Base-by-base conservation (phyloP, 2,888 invertebrate genomes). In the Orchesellides sinensis region DNA sequence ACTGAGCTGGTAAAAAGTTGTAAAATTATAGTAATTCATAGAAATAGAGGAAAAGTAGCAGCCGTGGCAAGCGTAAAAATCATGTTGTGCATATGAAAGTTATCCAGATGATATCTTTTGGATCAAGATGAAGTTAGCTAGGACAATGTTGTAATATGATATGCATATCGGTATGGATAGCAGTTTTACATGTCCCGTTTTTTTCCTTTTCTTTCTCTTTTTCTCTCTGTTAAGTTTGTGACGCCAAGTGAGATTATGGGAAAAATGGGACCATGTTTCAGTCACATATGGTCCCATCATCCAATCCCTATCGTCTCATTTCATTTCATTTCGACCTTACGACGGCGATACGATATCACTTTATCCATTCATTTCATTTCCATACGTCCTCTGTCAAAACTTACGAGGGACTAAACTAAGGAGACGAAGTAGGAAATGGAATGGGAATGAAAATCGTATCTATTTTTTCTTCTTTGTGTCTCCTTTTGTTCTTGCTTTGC, bases 301-400 rank as follows among this genome's bases (percentile, higher is more conserved):
- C 66, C 52, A 68, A 52, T 81, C 74, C 70, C 63, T 74, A 81
- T 81, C 81, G 68, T 68, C 68, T 68, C 73, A 74, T 81, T 74
- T 61, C 74, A 81, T 81, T 81, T 81, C 65, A 72, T 74, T 66
- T 78, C 69, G 61, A 78, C 81, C 73, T 65, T 74, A 61, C 69
- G 74, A 65, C 72, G 52, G 45, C 59, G 66, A 74, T 73, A 81
- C 66, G 73, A 81, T 81, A 81, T 81, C 81, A 81, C 54, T 81
- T 81, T 81, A 81, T 81, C 70, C 73, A 80, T 80, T 79, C 72
- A 73, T 80, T 80, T 80, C 80, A 80, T 72, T 73, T 80, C 73
- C 80, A 80, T 80, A 80, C 54, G 80, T 73, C 72, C 73, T 59
- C 72, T 81, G 73, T 81, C 81, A 74, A 68, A 65, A 29, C 32